Conservation (phyloP, 2,888 invertebrate genomes). For the Habrosyne pyritoides region DNA sequence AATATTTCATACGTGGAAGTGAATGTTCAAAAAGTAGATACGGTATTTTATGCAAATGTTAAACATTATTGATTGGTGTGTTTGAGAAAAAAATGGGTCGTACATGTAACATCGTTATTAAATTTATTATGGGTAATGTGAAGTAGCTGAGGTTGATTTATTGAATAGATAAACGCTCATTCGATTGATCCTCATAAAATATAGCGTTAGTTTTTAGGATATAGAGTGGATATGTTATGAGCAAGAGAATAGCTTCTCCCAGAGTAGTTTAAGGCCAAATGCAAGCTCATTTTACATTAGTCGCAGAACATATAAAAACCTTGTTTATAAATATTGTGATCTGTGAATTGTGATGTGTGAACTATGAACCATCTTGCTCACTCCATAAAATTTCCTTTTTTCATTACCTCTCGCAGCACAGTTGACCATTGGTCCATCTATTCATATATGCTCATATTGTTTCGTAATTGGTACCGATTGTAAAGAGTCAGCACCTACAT, state of each 20-base stretch:
- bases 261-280: too few relatives aligned
- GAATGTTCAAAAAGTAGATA: conserved; percentile 28
- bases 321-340: too few relatives aligned
- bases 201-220: too few relatives aligned
- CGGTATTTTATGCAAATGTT: conserved; percentile 20
- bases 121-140: conserved; percentile 9
- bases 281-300: too few relatives aligned
- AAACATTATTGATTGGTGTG: conserved; percentile 2
- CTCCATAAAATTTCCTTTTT: conserved; percentile 6
- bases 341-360: too few relatives aligned
- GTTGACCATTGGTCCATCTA: conserved; percentile 41
- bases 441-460: conserved; percentile 44
- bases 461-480: conserved; percentile 66
- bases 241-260: too few relatives aligned
- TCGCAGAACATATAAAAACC: too few relatives aligned
- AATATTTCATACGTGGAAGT: conserved; percentile 33
- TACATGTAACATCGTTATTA: conserved; percentile 10
- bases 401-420: conserved; percentile 23
- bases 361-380: too few relatives aligned
- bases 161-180: background rate
- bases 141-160: background rate
- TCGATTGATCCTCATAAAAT: background rate
- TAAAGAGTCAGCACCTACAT: conserved; percentile 45
- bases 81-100: background rate
- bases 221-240: too few relatives aligned